These are phyloP conservation scores for Adela reaumurella DNA, from an alignment of 2,888 invertebrate species.

Conservation along the genomic window DNA sequence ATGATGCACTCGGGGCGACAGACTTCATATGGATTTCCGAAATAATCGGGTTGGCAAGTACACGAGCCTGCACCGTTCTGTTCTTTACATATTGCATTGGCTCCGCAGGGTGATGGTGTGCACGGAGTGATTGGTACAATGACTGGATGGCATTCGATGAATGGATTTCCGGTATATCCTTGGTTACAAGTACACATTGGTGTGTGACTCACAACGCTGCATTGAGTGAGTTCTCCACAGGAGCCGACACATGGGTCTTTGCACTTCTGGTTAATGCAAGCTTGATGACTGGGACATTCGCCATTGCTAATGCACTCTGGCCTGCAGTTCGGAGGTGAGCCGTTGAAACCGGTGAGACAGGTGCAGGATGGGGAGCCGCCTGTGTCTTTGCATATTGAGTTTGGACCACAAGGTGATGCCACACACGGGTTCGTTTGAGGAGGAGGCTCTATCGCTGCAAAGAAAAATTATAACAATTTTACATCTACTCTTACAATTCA, in stretches of 20 bases:
- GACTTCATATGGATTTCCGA: conserved; percentile 74
- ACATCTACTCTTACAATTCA: too few species aligned
- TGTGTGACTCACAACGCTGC: conserved; percentile 72
- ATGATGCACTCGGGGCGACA: conserved; percentile 70
- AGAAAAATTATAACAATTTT: neutral
- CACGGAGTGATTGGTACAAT: conserved; percentile 53
- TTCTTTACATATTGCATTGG: conserved; percentile 62
- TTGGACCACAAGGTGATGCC: conserved; percentile 79
- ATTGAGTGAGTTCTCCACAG: conserved; percentile 71
- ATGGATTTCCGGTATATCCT: conserved; percentile 74
- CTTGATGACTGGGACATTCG: conserved; percentile 65
- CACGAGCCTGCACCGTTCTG: conserved; percentile 63
- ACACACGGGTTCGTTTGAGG: conserved; percentile 62
- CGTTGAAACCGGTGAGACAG: conserved; percentile 63
- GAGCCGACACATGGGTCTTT: conserved; percentile 68
- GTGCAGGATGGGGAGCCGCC: conserved; percentile 71
- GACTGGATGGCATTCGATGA: conserved; percentile 56
- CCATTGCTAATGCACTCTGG: conserved; percentile 78
- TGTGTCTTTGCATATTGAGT: conserved; percentile 66
- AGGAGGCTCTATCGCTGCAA: conserved; percentile 32
- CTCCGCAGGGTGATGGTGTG: conserved; percentile 62
- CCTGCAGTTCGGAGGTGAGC: conserved; percentile 71
- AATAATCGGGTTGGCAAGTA: conserved; percentile 64
- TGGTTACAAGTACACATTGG: conserved; percentile 65
- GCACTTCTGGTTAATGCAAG: conserved; percentile 76